Evolutionary conservation across 92 coral and sea anemone species (phyloP), one percentile per base, ranked within the genome.

Genomic region (Paramuricea clavata): DNA sequence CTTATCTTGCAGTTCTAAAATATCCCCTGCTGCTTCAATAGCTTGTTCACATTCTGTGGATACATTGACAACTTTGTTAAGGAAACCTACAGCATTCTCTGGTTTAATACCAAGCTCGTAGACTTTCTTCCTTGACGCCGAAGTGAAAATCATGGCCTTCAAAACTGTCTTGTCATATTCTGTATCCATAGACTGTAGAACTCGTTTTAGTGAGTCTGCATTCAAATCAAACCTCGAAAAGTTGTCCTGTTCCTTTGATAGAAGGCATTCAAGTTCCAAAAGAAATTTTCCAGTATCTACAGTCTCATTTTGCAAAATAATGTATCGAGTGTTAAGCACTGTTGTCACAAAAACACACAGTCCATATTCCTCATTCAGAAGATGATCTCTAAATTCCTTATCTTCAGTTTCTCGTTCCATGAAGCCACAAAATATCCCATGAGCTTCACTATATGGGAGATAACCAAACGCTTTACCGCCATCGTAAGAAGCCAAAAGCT

Each of bases 401-500:
- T 89, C 93, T 75, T 89, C 93, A 16, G 52, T 87, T 78, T 85
- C 89, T 54, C 87, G 85, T 85, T 81, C 93, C 79, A 72, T 82
- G 73, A 80, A 80, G 81, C 90, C 87, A 85, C 93, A 85, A 89
- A 89, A 89, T 26, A 85, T 85, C 22, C 90, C 89, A 85, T 85
- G 69, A 28, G 92, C 87, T 44, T 85, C 92, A 67, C 81, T 74
- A 75, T 78, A 89, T 26, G 87, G 85, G 87, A 89, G 90, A 89
- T 85, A 85, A 15, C 92, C 89, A 85, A 78, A 85, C 56, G 92
- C 89, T 85, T 85, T 80, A 65, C 57, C 64, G 33, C 92, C 92
- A 54, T 89, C 92, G 60, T 52, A 85, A 33, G 89, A 89, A 15
- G 90, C 90, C 89, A 89, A 79, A 67, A 89, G 89, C 90, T 89